Evolutionary conservation across 2,888 invertebrate genomes (phyloP), one percentile per base, ranked within the genome.

Genomic region (Ellobium chinense): DNA sequence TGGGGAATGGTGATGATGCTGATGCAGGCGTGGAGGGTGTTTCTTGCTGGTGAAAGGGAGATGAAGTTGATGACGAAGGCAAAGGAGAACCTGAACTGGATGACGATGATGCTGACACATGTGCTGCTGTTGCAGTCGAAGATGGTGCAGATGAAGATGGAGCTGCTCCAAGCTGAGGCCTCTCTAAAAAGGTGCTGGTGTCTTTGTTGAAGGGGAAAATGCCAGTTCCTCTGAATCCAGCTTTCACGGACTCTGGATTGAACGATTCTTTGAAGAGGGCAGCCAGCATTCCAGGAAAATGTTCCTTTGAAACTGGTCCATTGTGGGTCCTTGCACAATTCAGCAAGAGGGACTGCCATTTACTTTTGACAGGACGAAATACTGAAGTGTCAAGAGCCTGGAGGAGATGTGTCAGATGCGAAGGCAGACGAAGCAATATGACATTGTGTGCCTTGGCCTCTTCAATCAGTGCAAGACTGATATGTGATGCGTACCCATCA

Each of bases 381-480:
- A 58, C 58, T 58, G 56, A 18, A 9, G 56, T 21, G 58, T 73
- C 73, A 73, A 56, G n/a, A 27, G 73, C 29, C 56, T 56, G 34
- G 4, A 73, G 73, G 18, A 34, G 73, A 34, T 56, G 73, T 9
- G 54, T 46, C 39, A 54, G 54, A 18, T 54, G 36, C 12, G 70
- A 24, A 12, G 56, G 56, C 12, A 29, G 56, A 4, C 60, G 54
- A 5, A 58, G 27, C 27, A 73, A 29, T 5, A 58, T 31, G 5
- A 60, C 34, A 56, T 56, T 56, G 58, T 58, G 7, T 21, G 9
- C 24, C 14, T 34, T 29, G 31, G 34, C 60, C 65, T 78, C 84
- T 85, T 29, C 87, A 18, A 46, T 18, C 7, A 46, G 7, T 18
- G 7, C 46, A 12, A 18, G 9, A 12, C 9, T 12, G 46, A 46